Evolutionary conservation across 2,797 vertebrate genomes (phyloP), one percentile per base, ranked within the genome.

Genomic region (Cygnus olor): DNA sequence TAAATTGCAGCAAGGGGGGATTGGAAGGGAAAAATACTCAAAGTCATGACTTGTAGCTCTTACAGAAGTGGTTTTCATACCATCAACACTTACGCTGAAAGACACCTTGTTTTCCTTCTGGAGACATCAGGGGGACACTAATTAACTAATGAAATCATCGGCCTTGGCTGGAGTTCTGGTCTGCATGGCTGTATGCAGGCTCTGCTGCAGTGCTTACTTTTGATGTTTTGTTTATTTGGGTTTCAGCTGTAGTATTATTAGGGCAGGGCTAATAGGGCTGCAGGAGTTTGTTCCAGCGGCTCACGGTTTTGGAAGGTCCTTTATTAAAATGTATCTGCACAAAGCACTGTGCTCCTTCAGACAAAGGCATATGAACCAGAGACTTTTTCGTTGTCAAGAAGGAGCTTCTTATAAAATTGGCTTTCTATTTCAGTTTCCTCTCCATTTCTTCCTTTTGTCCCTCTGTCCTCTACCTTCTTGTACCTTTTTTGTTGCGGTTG

Each of bases 281-380:
- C 49, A 53, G 5, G 8, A 63, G 24, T 86, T 89, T 47, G 45
- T 90, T 73, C 76, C 51, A 40, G 34, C 58, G 53, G 9, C 68
- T 76, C 14, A 42, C 25, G 32, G 30, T 90, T 81, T 88, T 45
- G 83, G 65, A 87, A 3, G 13, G 63, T 58, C 68, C n/a, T 74
- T 83, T 66, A 89, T 92, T 83, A 91, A 92, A 91, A 83, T 24
- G 5, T 51, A 71, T n/a, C 40, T 89, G 64, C 57, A 71, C 36
- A 89, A 89, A 76, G 3, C 27, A 36, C 57, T 72, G 78, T 61
- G 60, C 80, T 88, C 25, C 36, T 84, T 86, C 66, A 66, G 25
- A 66, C 49, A 42, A 84, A 88, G 53, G 44, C 63, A 66, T 57
- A 36, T 71, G 86, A 69, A 80, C 72, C 6, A 76, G 56, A 2